phyloP scores from a whole-genome alignment of 2,888 invertebrate genomes.

The Agonopterix subpropinquella region DNA sequence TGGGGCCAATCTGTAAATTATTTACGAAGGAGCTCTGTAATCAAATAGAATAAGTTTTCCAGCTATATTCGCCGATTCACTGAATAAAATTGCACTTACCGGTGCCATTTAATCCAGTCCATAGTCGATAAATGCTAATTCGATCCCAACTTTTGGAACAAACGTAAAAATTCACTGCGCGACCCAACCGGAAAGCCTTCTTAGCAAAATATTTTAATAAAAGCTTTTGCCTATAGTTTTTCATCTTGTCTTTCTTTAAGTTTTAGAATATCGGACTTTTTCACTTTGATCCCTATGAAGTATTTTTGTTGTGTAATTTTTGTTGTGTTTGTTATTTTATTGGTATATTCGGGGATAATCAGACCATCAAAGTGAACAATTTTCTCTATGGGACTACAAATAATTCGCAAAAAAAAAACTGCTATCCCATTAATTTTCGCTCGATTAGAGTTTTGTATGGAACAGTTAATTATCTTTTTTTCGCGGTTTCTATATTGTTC shows the following conservation, averaged over 20 bases:
- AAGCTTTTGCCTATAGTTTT: slow-evolving; percentile 29
- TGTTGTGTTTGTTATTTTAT: too few relatives aligned
- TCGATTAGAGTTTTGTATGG: too few relatives aligned
- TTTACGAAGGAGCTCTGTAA: slow-evolving; percentile 9
- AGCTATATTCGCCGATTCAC: slow-evolving; percentile 22
- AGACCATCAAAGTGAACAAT: too few relatives aligned
- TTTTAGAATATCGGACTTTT: slow-evolving; percentile 1
- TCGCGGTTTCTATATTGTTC: too few relatives aligned
- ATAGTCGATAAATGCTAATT: slow-evolving; percentile 62
- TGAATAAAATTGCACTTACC: slow-evolving; percentile 41
- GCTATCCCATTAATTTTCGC: too few relatives aligned
- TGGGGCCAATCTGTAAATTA: slow-evolving; percentile 7
- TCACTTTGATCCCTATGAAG: too few relatives aligned
- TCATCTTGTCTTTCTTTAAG: slow-evolving; percentile 21
- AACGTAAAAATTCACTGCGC: slow-evolving; percentile 44
- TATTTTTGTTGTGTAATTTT: too few relatives aligned
- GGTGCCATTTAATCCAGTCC: slow-evolving; percentile 42
- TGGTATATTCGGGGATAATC: too few relatives aligned
- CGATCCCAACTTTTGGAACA: slow-evolving; percentile 42
- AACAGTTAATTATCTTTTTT: too few relatives aligned
- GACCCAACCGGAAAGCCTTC: slow-evolving; percentile 29
- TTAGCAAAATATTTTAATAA: slow-evolving; percentile 33
- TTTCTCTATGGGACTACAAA: too few relatives aligned
- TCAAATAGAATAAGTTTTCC: slow-evolving; percentile 21
- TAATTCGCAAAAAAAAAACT: too few relatives aligned